A percentile compares a stretch with the other conserved stretches of the same genome.
These are phyloP conservation scores for Agapetus fuscipes DNA, from an alignment of 2,888 invertebrate species.

Conservation along the genomic window DNA sequence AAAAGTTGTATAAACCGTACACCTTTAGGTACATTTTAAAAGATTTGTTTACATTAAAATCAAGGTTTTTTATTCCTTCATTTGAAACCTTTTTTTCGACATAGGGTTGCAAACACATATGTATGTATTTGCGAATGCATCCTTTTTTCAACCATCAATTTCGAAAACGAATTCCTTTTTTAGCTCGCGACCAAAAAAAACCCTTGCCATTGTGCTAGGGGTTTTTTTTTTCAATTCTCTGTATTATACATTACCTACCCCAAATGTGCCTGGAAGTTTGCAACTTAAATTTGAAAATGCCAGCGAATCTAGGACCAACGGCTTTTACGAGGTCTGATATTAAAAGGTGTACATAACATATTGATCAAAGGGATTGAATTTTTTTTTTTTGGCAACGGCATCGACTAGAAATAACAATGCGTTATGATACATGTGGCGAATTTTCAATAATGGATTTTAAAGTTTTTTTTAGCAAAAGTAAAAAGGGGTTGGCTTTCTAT, in stretches of 20 bases:
- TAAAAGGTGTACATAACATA: constrained; percentile 18
- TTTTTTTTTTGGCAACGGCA: constrained; percentile 9
- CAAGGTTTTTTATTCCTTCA: constrained; percentile 10
- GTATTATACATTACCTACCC: constrained; percentile 4
- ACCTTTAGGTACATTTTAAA: too few species aligned
- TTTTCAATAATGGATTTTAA: constrained; percentile 17
- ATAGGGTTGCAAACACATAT: constrained; percentile 12
- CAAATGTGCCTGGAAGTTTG: constrained; percentile 15
- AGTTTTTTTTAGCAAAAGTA: too few species aligned
- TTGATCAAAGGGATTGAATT: constrained; percentile 21
- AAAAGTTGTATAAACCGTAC: too few species aligned
- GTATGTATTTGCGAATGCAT: constrained; percentile 16
- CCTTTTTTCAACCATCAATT: constrained; percentile 14
- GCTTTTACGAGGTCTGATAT: constrained; percentile 13
- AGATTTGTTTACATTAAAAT: constrained; percentile 15
- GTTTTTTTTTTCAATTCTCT: constrained; percentile 5
- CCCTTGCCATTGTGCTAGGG: too few species aligned
- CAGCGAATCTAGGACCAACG: constrained; percentile 13
- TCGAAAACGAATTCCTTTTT: constrained; percentile 10
- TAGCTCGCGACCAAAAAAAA: constrained; percentile 9
- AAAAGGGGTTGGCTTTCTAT: too few species aligned
- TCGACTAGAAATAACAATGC: constrained; percentile 12
- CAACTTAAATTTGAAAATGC: constrained; percentile 16
- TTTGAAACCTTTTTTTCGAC: constrained; percentile 5
- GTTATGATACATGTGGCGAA: constrained; percentile 21